Base-by-base conservation (phyloP, 2,113 vertebrate species). In the Vicugna pacos region DNA sequence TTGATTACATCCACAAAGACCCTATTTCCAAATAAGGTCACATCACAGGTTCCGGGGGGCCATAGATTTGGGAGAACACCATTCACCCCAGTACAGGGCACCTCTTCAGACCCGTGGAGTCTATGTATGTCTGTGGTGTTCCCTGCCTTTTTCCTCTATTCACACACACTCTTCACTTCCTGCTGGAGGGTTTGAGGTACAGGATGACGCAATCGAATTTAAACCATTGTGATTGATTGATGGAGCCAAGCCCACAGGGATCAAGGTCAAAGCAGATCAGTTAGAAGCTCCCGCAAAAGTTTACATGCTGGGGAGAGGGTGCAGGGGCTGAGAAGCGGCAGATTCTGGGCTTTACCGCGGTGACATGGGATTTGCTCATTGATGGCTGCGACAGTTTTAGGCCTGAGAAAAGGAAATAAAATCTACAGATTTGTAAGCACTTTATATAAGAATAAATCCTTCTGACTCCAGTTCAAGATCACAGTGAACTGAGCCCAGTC, bases 251-350 rank as follows among this genome's bases (percentile, higher is more conserved):
- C 26, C 24, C n/a, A 17, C 76, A 38, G 60, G 60, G 24, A 38
- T 24, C 60, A 42, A 12, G 42, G 9, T 35, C 2, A 3, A 76
- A 35, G 15, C 42, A 42, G 10, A 14, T 32, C 26, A 11, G 52
- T 15, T 4, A 60, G 54, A 79, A 20, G 52, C 52, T 73, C 65
- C 54, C 15, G 15, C 32, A 52, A 46, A 80, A 73, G 12, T 20
- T 62, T 10, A 22, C 1, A 0, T 6, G 8, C 48, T 17, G 5
- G 0, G 35, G 48, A 20, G 19, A 48, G 7, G 11, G 77, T 19
- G 62, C 52, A 64, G 56, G 22, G 22, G 20, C 22, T 9, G 2
- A 24, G 65, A 80, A 48, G 17, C 1, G n/a, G 72, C n/a, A 73
- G 56, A 35, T 13, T 24, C 28, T 4, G 10, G 32, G 46, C 79